Conservation (phyloP, 35 echinoderm and acorn worm genomes). For the Lytechinus variegatus region DNA sequence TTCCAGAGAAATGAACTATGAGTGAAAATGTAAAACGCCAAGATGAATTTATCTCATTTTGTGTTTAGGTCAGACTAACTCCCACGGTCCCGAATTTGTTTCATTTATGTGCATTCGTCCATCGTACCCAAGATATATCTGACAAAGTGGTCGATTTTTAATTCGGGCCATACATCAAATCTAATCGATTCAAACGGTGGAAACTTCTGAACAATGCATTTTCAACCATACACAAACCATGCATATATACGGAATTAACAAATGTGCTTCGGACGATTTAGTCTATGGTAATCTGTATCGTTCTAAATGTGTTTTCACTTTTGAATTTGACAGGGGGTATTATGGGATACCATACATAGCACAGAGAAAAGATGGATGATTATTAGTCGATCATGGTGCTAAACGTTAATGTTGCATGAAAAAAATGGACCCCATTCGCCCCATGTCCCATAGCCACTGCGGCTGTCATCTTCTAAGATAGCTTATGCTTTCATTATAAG, state of each 20-base stretch:
- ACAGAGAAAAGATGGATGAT: background rate
- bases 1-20: background rate
- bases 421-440: background rate
- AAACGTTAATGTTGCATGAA: background rate
- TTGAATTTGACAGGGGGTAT: background rate
- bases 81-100: background rate
- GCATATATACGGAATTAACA: background rate
- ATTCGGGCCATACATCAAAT: background rate
- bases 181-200: background rate
- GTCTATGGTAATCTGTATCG: background rate
- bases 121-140: background rate
- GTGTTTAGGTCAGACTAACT: background rate
- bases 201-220: background rate
- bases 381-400: background rate
- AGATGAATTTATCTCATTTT: background rate
- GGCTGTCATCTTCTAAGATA: background rate
- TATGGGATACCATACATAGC: background rate
- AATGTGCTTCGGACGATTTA: background rate
- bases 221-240: background rate
- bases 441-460: background rate
- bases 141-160: background rate
- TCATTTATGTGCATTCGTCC: background rate
- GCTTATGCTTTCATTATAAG: background rate
- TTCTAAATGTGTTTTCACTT: background rate
- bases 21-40: background rate